These are phyloP conservation scores for Hippopotamus amphibius DNA, from an alignment of 2,113 vertebrate genomes.

Conservation along the genomic window DNA sequence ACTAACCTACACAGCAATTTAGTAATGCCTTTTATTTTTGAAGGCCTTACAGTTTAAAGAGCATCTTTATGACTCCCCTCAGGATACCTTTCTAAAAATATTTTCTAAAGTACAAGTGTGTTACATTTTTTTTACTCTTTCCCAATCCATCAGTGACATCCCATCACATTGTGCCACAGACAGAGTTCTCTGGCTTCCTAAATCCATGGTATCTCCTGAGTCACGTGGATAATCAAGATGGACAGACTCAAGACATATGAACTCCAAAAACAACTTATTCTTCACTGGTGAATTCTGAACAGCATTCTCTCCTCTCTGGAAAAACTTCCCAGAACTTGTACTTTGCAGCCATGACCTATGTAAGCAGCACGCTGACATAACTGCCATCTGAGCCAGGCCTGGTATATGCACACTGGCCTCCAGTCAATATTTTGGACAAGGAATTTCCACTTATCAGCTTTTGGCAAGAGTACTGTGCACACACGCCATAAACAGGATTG, in stretches of 20 bases:
- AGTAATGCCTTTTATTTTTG: background rate
- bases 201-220: background rate
- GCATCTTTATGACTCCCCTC: background rate
- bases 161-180: background rate
- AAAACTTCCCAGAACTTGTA: background rate
- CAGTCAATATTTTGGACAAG: background rate
- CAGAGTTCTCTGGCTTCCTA: background rate
- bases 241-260: background rate
- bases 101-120: background rate
- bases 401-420: background rate
- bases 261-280: background rate
- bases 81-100: background rate
- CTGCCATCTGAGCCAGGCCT: background rate
- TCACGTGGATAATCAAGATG: background rate
- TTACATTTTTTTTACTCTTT: background rate
- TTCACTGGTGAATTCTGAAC: background rate
- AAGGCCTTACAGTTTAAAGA: conserved; percentile 23
- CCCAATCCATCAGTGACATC: background rate
- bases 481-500: background rate
- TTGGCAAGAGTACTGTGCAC: background rate
- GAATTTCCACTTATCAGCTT: background rate
- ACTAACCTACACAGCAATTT: background rate
- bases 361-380: background rate
- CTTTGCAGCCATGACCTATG: background rate
- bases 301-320: background rate